phyloP scores from a whole-genome alignment of 2,888 invertebrate species.

The Teleiodes luculella region DNA sequence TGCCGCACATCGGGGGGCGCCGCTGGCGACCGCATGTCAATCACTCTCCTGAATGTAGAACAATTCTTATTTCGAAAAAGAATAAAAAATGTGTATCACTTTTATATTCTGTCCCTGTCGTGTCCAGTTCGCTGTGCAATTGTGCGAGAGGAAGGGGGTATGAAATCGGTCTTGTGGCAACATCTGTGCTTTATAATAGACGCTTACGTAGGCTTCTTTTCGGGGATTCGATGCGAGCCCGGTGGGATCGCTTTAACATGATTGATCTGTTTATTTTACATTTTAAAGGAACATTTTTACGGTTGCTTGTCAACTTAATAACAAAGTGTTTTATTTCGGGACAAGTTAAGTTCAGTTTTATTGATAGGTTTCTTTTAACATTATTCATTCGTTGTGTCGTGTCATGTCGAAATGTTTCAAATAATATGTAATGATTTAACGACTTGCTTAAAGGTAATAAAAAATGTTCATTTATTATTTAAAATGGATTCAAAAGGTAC shows the following conservation, averaged over 20 bases:
- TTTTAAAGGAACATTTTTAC: conserved; percentile 79
- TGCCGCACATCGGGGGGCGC: conserved; percentile 68
- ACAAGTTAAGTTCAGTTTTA: conserved; percentile 75
- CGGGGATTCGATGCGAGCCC: conserved; percentile 70
- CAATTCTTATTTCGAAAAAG: conserved; percentile 75
- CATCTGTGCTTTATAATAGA: conserved; percentile 78
- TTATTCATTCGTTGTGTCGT: conserved; percentile 58
- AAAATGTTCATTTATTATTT: no score
- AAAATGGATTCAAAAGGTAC: no score
- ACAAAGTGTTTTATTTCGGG: conserved; percentile 76
- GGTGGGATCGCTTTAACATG: conserved; percentile 77
- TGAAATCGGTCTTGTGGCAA: conserved; percentile 69
- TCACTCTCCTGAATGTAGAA: conserved; percentile 75
- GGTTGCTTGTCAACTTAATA: conserved; percentile 79
- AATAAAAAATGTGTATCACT: conserved; percentile 69
- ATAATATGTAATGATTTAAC: conserved; percentile 37
- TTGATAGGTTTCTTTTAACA: conserved; percentile 75
- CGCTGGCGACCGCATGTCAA: conserved; percentile 75
- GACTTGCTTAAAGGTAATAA: no score
- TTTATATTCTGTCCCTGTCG: conserved; percentile 61
- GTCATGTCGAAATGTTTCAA: conserved; percentile 41
- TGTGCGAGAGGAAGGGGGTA: conserved; percentile 52
- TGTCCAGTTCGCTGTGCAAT: conserved; percentile 28
- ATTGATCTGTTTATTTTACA: conserved; percentile 80
- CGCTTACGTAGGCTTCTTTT: conserved; percentile 77